Evolutionary conservation across 2,113 vertebrate genomes (phyloP), one percentile per base, ranked within the genome.

Genomic region (Origma solitaria): DNA sequence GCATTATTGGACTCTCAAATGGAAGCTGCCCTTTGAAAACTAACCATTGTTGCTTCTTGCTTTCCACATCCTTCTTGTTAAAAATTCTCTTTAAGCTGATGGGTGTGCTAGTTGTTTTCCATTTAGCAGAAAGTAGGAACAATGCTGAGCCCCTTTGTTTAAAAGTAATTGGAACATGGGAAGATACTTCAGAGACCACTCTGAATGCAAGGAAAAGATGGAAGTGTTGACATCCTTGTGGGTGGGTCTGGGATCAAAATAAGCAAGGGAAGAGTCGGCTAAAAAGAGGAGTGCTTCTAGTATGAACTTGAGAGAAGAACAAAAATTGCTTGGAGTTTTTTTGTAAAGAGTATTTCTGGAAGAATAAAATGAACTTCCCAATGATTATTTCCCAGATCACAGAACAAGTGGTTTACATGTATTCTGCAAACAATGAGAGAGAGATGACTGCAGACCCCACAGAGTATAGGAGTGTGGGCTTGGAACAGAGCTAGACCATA

Each of bases 1-100:
- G 61, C 40, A 30, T 95, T 96, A 94, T 94, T 92, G 89, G 77
- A 84, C 69, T 96, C 85, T 27, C n/a, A 84, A 76, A 88, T 93
- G 51, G 91, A 92, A 86, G 62, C 31, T 91, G 78, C 85, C 90
- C 82, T 92, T 76, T 91, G 85, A 94, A 93, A 95, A 91, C 37
- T 40, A 88, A 50, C 83, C 80, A 94, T 97, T 97, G 89, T 91
- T 97, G 61, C 53, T 87, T 92, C 84, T 84, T 92, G 65, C 73
- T 92, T 96, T 95, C 91, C 64, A 82, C 44, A 76, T 57, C 33
- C 85, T 77, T 88, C 73, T 82, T 65, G 65, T 77, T 82, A 87
- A 83, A 95, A 97, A 66, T 58, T 58, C 91, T 90, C 88, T 94
- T 88, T 94, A 86, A 88, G 31, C 31, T 93, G 80, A 76, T 72